These are phyloP conservation scores for Anthrax anthrax DNA, from an alignment of 2,888 invertebrate species.

Conservation along the genomic window DNA sequence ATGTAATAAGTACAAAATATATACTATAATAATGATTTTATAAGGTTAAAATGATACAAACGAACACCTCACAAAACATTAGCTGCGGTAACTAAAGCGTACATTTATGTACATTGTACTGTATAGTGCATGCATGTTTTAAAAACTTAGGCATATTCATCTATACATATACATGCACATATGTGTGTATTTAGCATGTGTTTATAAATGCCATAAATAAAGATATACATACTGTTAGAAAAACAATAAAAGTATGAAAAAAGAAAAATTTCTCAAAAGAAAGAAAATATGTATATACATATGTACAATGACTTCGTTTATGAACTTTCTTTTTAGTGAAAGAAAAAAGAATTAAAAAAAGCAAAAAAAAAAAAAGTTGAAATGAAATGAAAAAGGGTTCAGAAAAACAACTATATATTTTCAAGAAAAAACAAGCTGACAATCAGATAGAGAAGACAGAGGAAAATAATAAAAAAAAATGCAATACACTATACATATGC, in stretches of 20 bases:
- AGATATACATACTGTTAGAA: not conserved
- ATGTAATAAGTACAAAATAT: not conserved
- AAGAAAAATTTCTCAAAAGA: not conserved
- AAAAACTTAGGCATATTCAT: too few species aligned
- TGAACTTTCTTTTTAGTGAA: not conserved
- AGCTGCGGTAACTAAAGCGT: too few species aligned
- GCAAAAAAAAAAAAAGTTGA: too few species aligned
- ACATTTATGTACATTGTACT: too few species aligned
- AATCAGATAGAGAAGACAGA: too few species aligned
- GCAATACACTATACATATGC: not conserved
- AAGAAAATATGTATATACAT: not conserved
- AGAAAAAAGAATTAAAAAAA: too few species aligned
- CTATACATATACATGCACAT: too few species aligned
- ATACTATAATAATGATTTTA: not conserved
- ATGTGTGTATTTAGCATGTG: too few species aligned
- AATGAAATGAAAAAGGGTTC: too few species aligned
- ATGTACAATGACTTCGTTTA: not conserved
- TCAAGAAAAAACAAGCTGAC: too few species aligned
- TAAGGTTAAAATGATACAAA: not conserved
- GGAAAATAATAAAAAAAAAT: not conserved
- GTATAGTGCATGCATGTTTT: too few species aligned
- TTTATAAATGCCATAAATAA: not conserved
- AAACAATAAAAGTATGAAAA: not conserved
- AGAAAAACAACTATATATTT: not conserved
- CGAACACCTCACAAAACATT: not conserved